A percentile compares a stretch with the other conserved stretches of the same genome.
phyloP scores from a whole-genome alignment of 2,113 vertebrate genomes.

The Tringa solitaria region DNA sequence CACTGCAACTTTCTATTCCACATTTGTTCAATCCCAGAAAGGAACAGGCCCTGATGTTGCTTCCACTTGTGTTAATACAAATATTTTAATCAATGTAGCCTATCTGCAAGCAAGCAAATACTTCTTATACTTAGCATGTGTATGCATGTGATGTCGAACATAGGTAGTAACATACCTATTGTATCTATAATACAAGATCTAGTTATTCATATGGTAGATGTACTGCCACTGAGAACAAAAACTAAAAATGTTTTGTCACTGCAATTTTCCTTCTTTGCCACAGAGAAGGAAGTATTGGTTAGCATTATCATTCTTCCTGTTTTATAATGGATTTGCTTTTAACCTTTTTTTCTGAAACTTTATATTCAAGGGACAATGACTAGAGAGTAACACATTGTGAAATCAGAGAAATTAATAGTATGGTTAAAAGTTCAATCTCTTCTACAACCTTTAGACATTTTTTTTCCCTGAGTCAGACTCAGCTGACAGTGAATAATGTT shows the following conservation, averaged over 20 bases:
- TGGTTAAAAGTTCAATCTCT: background rate
- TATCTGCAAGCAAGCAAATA: background rate
- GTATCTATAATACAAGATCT: background rate
- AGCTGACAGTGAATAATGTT: background rate
- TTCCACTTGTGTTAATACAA: background rate
- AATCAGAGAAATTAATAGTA: background rate
- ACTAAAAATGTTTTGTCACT: background rate
- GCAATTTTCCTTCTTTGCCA: background rate
- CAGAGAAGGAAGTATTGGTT: background rate
- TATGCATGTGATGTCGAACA: background rate
- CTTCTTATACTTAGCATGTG: background rate
- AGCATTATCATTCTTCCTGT: background rate
- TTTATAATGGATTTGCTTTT: background rate
- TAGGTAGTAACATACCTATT: background rate
- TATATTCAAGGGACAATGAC: background rate
- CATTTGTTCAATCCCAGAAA: background rate
- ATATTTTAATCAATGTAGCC: background rate
- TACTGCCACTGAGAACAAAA: background rate
- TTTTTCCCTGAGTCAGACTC: conserved; percentile 25
- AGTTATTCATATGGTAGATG: background rate
- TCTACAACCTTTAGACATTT: background rate
- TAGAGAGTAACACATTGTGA: background rate
- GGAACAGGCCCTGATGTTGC: background rate
- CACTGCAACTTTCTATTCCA: background rate
- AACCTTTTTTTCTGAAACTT: background rate